These are phyloP conservation scores for Polia nebulosa DNA, from an alignment of 2,888 invertebrate genomes.

Conservation along the genomic window DNA sequence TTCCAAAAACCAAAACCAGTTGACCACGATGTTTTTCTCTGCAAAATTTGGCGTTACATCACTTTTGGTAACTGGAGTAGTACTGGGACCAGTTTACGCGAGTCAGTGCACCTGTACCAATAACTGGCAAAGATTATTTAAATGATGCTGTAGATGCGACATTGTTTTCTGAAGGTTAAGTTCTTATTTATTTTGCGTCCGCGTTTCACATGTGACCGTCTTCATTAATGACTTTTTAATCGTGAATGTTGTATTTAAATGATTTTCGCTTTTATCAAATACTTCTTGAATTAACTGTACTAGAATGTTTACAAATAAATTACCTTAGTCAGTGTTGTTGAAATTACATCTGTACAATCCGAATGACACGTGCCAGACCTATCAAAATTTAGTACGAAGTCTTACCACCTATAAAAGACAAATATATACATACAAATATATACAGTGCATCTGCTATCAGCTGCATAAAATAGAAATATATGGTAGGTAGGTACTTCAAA, in stretches of 20 bases:
- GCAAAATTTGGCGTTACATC: slow-evolving; percentile 74
- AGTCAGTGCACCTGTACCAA: slow-evolving; percentile 78
- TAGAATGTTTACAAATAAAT: background rate
- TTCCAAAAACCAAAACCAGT: slow-evolving; percentile 4
- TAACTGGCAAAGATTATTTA: slow-evolving; percentile 70
- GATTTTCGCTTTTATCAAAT: background rate
- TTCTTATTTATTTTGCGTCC: background rate
- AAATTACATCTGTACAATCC: background rate
- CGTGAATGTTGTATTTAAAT: background rate
- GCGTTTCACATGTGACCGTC: slow-evolving; percentile 7
- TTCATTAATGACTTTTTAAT: background rate
- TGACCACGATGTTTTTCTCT: slow-evolving; percentile 52
- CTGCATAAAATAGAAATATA: background rate
- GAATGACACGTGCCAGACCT: background rate
- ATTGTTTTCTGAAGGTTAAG: slow-evolving; percentile 9
- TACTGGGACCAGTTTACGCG: slow-evolving; percentile 76
- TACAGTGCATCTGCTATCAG: background rate
- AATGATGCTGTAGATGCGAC: slow-evolving; percentile 13
- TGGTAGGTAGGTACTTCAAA: background rate
- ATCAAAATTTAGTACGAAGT: background rate
- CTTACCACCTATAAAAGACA: background rate
- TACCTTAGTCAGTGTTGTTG: background rate
- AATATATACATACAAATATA: background rate
- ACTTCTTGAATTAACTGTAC: background rate
- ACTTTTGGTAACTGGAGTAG: slow-evolving; percentile 73